Percentiles rank a stretch among this genome's conserved stretches.
These are phyloP conservation scores for Empis stercorea DNA, from an alignment of 2,888 invertebrate genomes.

Conservation along the genomic window DNA sequence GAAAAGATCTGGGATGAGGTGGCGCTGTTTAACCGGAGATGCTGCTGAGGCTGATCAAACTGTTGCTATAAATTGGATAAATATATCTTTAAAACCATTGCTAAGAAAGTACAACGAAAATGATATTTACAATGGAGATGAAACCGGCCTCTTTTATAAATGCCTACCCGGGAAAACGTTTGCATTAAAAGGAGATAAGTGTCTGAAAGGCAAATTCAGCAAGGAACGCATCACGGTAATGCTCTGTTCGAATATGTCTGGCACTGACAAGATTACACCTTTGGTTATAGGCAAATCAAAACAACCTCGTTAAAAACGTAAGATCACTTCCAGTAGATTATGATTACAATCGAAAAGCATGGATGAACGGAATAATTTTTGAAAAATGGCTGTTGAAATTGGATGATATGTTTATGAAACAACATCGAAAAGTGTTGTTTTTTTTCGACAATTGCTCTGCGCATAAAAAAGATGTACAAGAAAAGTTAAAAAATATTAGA, in stretches of 20 bases:
- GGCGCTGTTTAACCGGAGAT: background rate
- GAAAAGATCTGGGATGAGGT: conserved; percentile 3
- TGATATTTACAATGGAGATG: conserved; percentile 9
- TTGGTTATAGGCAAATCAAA: conserved; percentile 24
- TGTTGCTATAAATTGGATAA: conserved; percentile 8
- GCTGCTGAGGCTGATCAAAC: background rate
- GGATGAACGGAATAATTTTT: conserved; percentile 16
- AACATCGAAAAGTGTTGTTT: conserved; percentile 5
- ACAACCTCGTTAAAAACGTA: conserved; percentile 22
- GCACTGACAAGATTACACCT: conserved; percentile 21
- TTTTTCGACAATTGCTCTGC: conserved; percentile 1
- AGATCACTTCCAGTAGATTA: conserved; percentile 18
- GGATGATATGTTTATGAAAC: background rate
- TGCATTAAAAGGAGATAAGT: conserved; percentile 22
- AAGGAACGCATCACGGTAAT: conserved; percentile 23
- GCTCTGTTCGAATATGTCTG: conserved; percentile 23
- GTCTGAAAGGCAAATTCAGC: conserved; percentile 18
- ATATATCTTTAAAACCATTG: conserved; percentile 15
- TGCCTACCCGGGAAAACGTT: conserved; percentile 20
- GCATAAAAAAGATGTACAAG: background rate
- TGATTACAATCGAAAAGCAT: conserved; percentile 19
- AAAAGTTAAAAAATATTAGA: background rate
- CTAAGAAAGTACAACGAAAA: conserved; percentile 20
- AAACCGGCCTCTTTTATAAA: conserved; percentile 22
- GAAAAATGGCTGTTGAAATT: conserved; percentile 6